These are phyloP conservation scores for Corythornis cristatus DNA, from an alignment of 2,113 vertebrate genomes.

Conservation along the genomic window DNA sequence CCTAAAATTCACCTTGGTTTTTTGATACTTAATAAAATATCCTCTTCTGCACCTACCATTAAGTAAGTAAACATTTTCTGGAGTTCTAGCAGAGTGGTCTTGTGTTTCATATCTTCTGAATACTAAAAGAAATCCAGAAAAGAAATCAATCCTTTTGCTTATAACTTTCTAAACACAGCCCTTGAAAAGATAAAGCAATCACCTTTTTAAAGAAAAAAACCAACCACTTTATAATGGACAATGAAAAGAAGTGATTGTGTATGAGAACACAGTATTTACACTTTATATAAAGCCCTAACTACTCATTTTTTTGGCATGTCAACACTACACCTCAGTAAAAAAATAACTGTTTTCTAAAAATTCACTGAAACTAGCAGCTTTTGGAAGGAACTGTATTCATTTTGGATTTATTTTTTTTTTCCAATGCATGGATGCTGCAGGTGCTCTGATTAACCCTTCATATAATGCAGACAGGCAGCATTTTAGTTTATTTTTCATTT, in stretches of 20 bases:
- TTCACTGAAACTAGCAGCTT: neutral
- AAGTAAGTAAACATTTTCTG: slow-evolving; percentile 99
- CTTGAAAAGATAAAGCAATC: neutral
- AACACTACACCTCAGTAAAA: neutral
- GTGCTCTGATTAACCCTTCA: neutral
- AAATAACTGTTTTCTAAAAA: neutral
- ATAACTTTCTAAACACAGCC: neutral
- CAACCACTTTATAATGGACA: neutral
- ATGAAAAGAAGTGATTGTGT: neutral
- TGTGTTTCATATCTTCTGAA: slow-evolving; percentile 98
- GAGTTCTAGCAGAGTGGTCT: slow-evolving; percentile 96
- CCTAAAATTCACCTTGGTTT: neutral
- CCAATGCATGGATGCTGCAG: neutral
- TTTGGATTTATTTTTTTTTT: neutral
- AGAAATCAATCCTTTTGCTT: neutral
- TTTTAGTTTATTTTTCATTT: neutral
- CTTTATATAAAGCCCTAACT: neutral
- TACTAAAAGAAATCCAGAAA: slow-evolving; percentile 80
- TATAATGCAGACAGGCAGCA: neutral
- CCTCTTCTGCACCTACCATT: slow-evolving; percentile 83
- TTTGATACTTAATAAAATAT: neutral
- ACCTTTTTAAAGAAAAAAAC: neutral
- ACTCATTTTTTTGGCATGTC: neutral
- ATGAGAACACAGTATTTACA: neutral
- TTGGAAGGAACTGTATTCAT: neutral